phyloP scores from a whole-genome alignment of 2,113 vertebrate genomes.

The Australoheros scitulus region DNA sequence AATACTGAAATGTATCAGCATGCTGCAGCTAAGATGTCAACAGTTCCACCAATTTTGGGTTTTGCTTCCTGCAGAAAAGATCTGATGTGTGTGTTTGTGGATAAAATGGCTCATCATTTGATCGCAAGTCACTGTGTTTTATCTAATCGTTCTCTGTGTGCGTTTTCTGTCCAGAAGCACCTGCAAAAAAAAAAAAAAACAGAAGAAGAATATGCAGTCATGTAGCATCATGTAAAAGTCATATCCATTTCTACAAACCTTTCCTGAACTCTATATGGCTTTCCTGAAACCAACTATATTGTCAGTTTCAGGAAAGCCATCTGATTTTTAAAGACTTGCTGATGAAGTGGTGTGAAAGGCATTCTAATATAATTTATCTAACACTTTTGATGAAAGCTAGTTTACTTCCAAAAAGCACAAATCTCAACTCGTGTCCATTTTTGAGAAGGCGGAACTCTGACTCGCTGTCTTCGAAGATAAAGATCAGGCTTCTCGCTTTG shows the following conservation, averaged over 20 bases:
- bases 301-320: not conserved
- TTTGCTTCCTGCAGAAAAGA: conserved; percentile 39
- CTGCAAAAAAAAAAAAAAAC: conserved; percentile 62
- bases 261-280: not conserved
- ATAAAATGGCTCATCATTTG: not conserved
- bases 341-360: conserved; percentile 1
- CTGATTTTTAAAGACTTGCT: conserved; percentile 7
- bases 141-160: conserved; percentile 7
- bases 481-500: conserved; percentile 23
- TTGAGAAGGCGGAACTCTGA: not conserved
- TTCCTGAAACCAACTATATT: no score
- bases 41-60: conserved; percentile 6
- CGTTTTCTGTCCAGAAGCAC: conserved; percentile 13
- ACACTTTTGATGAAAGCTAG: conserved; percentile 15
- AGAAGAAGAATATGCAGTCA: conserved; percentile 17
- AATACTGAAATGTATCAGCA: conserved; percentile 29
- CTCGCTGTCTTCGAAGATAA: conserved; percentile 13
- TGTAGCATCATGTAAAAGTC: conserved; percentile 1
- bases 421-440: conserved; percentile 12
- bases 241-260: not conserved
- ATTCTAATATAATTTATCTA: conserved; percentile 16
- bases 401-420: conserved; percentile 29
- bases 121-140: not conserved
- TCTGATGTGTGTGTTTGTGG: not conserved
- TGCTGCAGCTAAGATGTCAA: not conserved